Base-by-base conservation (phyloP, 2,797 vertebrate species). In the Synanceia verrucosa region DNA sequence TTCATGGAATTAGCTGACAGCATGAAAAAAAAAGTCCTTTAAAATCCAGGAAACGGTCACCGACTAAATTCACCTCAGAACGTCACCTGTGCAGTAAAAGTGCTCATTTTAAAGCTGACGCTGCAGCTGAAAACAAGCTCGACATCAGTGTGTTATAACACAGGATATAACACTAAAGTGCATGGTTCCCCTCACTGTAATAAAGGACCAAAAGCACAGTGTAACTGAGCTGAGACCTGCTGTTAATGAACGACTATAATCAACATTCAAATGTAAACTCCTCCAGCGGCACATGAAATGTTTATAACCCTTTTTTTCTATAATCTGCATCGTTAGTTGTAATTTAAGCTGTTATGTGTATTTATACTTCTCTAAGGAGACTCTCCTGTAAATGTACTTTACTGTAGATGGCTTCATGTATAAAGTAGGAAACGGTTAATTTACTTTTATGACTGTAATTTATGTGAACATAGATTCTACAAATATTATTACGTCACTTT, bases 361-460 rank as follows among this genome's bases (percentile, higher is more conserved):
- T 92, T 92, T 92, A 88, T 91, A 78, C 87, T 91, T 90, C 82
- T 91, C 82, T 87, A 87, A 90, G 89, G 89, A 90, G 88, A 89
- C 66, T 76, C 68, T 79, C 34, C 73, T 91, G 90, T 91, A 90
- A 84, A 89, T 91, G 69, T 85, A 53, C 71, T 80, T 85, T 63
- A 70, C 63, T 86, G 83, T 90, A 90, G 87, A 88, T 82, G 78
- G 73, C 58, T 72, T 79, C 63, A 33, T 92, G 90, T 93, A 83
- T 80, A 89, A 92, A 91, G 41, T 82, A 88, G 86, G 79, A 79
- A 47, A 55, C 75, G 62, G 21, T 80, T 81, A 33, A 74, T 79
- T 82, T 65, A 71, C 81, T 57, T 78, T 79, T 66, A 68, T 80
- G 60, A 81, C 63, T 83, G 77, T 90, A 88, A 89, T 89, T 91